A percentile compares a stretch with the other conserved stretches of the same genome.
phyloP scores from a whole-genome alignment of 2,113 vertebrate species.

The Elgaria multicarinata region DNA sequence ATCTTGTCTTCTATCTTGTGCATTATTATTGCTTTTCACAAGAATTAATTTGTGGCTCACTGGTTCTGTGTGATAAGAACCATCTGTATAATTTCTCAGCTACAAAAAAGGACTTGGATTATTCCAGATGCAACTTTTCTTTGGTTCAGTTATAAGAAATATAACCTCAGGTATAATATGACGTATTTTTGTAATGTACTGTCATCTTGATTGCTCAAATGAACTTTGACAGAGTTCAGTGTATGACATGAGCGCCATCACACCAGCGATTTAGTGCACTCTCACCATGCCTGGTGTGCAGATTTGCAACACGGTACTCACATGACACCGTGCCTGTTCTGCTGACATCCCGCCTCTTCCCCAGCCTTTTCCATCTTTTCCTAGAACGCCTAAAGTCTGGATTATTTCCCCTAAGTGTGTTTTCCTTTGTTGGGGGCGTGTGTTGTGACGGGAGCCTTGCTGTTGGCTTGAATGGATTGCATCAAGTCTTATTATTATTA shows the following conservation, averaged over 20 bases:
- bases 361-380: no score
- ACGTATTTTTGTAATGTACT: neutral
- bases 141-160: neutral
- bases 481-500: no score
- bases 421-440: no score
- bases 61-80: neutral
- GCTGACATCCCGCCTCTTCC: no score
- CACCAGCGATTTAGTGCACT: no score
- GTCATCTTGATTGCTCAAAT: neutral
- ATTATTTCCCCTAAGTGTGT: no score
- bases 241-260: neutral
- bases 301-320: no score
- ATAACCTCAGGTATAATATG: neutral
- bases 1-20: neutral
- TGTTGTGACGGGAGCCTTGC: no score
- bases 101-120: neutral
- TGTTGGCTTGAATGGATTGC: no score
- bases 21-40: neutral
- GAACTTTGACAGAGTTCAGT: neutral
- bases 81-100: neutral
- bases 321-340: no score
- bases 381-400: no score
- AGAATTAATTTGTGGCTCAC: neutral
- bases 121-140: neutral
- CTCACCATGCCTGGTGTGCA: no score